Base-by-base conservation (phyloP, 1,140 invertebrate genomes). In the Drosophila tsacasi region DNA sequence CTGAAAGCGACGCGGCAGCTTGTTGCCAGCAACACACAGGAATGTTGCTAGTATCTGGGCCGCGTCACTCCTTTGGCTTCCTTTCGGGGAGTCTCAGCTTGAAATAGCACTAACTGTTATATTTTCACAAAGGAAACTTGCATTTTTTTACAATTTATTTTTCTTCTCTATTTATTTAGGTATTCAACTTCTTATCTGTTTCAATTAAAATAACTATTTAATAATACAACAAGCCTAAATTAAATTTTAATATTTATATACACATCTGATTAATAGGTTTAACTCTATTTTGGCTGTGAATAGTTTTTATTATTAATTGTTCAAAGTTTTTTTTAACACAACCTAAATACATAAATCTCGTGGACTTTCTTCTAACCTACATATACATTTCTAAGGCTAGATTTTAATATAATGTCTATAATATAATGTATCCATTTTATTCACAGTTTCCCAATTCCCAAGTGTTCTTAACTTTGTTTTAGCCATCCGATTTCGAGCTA, bases 41-140 rank as follows among this genome's bases (percentile, higher is more conserved):
- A 65, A 65, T 79, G 76, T 79, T 79, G 67, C 67, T 10, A 35
- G 32, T 23, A 8, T n/a, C 19, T 21, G 32, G 23, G 23, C 37
- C 25, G 15, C 39, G 25, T 58, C 35, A 57, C 66, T 72, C 52
- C 67, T 73, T 23, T 52, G 67, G 68, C 46, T 73, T 73, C 46
- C 2, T 50, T 30, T 35, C 4, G 7, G 19, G 4, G 7, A 3
- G 2, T 4, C 6, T 19, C 15, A 15, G 6, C 15, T 27, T 15
- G 7, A 46, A 19, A 35, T 10, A 19, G 1, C 19, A 19, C 8
- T 42, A n/a, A 12, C 9, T 44, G 4, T 12, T 9, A 10, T 19
- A 19, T 0, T 12, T 44, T 44, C 9, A 42, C n/a, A 10, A 40
- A 40, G 15, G 5, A 7, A 40, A 17, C 1, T n/a, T 8, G 0